Evolutionary conservation across 1,140 invertebrate species (phyloP), one percentile per base, ranked within the genome.

Genomic region (Frieseomelitta varia): DNA sequence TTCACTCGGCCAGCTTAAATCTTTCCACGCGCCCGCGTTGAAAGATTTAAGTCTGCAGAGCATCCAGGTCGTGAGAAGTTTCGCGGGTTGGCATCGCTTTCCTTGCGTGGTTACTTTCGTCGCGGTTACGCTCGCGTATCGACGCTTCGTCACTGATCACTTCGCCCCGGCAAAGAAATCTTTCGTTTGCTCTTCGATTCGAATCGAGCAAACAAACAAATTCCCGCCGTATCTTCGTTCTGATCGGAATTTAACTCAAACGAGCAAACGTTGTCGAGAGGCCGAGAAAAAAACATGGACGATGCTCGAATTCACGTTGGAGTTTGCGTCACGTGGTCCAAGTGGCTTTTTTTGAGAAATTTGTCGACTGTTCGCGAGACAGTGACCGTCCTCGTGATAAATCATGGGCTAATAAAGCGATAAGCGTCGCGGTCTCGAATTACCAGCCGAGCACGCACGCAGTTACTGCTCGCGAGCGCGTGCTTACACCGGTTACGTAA

Each of bases 321-420:
- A 30, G 30, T 30, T 30, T 30, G 30, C 2, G n/a, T 24, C 56
- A 24, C 11, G 56, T 58, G 21, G 2, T 3, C 12, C 24, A 11
- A 58, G 53, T 6, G 10, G 6, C 47, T 34, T 24, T 58, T 58
- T 51, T 21, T 27, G 74, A 55, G 76, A 27, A 71, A 55, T 79
- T 34, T 1, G 8, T 27, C 34, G 68, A 47, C 68, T 81, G 19
- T 63, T 19, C 27, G 58, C 27, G 55, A 61, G 73, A 12, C 68
- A 65, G 74, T 75, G 75, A 75, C 85, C 83, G 79, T 68, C 83
- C 47, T 61, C 55, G 87, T 79, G 82, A 88, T 88, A 88, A 88
- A 88, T 75, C 79, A 85, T 65, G 47, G 47, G 63, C 87, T 82
- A 88, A 88, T 88, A 88, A 88, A 88, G 79, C 86, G 87, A 88